Evolutionary conservation across 2,888 invertebrate genomes (phyloP).

Genomic region (Lepetodrilus schrolli): DNA sequence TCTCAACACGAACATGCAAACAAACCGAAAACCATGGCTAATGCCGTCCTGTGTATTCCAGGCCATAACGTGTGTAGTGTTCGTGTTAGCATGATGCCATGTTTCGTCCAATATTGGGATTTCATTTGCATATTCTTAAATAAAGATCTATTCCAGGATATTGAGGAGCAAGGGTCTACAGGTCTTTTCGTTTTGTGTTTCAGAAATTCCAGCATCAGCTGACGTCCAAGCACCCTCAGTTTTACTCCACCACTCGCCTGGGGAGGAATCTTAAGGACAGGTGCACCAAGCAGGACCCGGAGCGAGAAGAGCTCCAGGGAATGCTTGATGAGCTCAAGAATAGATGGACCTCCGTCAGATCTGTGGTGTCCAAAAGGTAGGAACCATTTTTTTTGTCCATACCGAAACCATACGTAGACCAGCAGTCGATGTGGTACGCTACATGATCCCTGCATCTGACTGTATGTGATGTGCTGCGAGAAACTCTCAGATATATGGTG

Average conservation of each 20-base stretch:
- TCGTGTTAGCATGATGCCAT: too few relatives aligned
- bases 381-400: background rate
- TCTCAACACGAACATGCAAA: too few relatives aligned
- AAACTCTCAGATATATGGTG: background rate
- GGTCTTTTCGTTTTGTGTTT: slow-evolving; percentile 32
- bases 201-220: slow-evolving; percentile 73
- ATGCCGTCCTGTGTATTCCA: too few relatives aligned
- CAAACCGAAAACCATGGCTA: too few relatives aligned
- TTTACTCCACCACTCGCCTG: slow-evolving; percentile 74
- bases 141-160: too few relatives aligned
- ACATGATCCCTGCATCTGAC: background rate
- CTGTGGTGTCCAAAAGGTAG: slow-evolving; percentile 70
- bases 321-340: slow-evolving; percentile 74
- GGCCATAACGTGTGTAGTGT: too few relatives aligned
- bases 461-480: too few relatives aligned
- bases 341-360: slow-evolving; percentile 74
- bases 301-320: slow-evolving; percentile 69
- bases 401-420: background rate
- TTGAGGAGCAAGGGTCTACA: too few relatives aligned
- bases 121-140: too few relatives aligned
- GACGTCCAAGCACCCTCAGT: slow-evolving; percentile 70
- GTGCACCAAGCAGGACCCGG: slow-evolving; percentile 72
- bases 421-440: background rate
- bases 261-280: slow-evolving; percentile 74
- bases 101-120: too few relatives aligned